phyloP scores from a whole-genome alignment of 2,113 vertebrate species.

The Cygnus buccinator region DNA sequence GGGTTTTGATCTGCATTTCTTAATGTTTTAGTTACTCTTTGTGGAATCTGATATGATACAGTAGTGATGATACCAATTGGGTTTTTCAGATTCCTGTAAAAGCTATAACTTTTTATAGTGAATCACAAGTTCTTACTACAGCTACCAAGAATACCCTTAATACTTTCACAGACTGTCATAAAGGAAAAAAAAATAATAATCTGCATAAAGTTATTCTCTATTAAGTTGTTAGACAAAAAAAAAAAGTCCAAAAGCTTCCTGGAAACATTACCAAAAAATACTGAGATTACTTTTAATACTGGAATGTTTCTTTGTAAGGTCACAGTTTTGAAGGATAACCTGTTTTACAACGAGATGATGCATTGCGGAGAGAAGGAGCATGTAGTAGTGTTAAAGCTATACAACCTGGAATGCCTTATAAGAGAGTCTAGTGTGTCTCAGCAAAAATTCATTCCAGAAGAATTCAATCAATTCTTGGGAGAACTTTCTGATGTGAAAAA shows the following conservation, averaged over 20 bases:
- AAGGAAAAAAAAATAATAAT: neutral
- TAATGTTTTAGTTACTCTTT: neutral
- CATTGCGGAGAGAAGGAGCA: neutral
- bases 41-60: neutral
- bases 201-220: neutral
- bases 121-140: neutral
- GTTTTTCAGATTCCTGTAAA: conserved; percentile 15
- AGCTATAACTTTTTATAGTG: neutral
- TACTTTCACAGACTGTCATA: neutral
- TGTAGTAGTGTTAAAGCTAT: conserved; percentile 29
- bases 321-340: conserved; percentile 33
- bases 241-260: conserved; percentile 37
- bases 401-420: neutral
- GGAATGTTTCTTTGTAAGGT: conserved; percentile 1
- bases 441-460: conserved; percentile 63
- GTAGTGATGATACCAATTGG: neutral
- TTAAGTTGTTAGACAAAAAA: conserved; percentile 25
- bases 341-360: conserved; percentile 12
- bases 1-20: neutral
- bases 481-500: conserved; percentile 71
- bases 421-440: conserved; percentile 32
- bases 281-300: conserved; percentile 16
- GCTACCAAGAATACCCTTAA: neutral
- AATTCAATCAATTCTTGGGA: conserved; percentile 73
- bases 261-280: conserved; percentile 60